These are phyloP conservation scores for Myzus persicae DNA, from an alignment of 1,140 invertebrate genomes.

Conservation along the genomic window DNA sequence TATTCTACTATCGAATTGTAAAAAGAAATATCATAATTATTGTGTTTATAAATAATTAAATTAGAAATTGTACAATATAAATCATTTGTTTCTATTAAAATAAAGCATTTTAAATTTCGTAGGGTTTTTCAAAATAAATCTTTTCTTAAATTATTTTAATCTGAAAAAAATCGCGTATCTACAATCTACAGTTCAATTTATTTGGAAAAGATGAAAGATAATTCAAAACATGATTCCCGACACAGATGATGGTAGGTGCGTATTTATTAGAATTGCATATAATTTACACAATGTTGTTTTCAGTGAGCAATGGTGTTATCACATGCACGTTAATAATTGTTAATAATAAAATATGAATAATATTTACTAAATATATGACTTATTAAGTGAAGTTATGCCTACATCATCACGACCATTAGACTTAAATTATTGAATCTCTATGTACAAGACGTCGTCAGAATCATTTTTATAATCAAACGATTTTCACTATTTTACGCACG, in stretches of 20 bases:
- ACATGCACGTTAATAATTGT: not conserved
- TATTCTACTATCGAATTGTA: not conserved
- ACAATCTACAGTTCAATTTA: not conserved
- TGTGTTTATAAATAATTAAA: not conserved
- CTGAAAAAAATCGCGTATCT: not conserved
- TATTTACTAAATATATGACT: not conserved
- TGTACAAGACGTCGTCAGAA: not conserved
- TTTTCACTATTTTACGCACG: no score
- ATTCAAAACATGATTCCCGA: no score
- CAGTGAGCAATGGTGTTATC: not conserved
- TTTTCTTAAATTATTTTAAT: not conserved
- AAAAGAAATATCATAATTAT: not conserved
- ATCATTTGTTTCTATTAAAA: not conserved
- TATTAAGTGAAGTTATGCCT: not conserved
- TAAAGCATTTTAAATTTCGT: not conserved
- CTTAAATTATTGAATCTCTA: not conserved
- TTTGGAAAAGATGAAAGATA: no score
- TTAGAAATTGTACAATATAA: no score
- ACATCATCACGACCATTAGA: not conserved
- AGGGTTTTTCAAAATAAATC: not conserved
- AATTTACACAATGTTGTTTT: not conserved
- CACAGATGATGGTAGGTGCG: no score
- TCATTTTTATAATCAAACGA: no score
- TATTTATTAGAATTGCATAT: no score
- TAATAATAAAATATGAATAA: no score